These are phyloP conservation scores for Drosophila kuntzei DNA, from an alignment of 2,888 invertebrate species.

Conservation along the genomic window DNA sequence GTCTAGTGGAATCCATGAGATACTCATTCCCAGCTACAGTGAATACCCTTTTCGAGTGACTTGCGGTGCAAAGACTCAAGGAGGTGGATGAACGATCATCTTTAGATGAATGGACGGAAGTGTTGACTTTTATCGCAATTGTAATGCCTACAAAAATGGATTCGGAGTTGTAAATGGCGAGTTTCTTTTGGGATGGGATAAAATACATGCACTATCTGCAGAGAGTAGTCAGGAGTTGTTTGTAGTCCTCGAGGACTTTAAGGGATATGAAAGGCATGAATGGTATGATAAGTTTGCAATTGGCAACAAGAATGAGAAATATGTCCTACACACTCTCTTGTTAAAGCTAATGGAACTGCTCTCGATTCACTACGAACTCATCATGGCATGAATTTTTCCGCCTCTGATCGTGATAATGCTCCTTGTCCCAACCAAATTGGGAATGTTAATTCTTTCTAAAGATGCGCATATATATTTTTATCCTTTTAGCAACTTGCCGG, in stretches of 20 bases:
- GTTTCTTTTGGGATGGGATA: slow-evolving; percentile 9
- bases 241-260: background rate
- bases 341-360: background rate
- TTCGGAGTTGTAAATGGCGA: slow-evolving; percentile 6
- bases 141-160: slow-evolving; percentile 3
- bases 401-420: background rate
- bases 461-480: background rate
- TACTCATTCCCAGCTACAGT: slow-evolving; percentile 7
- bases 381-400: background rate
- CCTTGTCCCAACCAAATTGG: too few relatives aligned
- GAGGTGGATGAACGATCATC: slow-evolving; percentile 1
- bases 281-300: slow-evolving; percentile 1
- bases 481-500: background rate
- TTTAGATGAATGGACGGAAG: slow-evolving; percentile 1
- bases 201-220: slow-evolving; percentile 6
- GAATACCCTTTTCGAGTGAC: background rate
- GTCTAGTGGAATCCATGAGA: slow-evolving; percentile 8
- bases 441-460: too few relatives aligned
- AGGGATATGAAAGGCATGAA: background rate
- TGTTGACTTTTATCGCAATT: slow-evolving; percentile 5
- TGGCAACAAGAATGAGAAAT: slow-evolving; percentile 1
- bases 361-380: slow-evolving; percentile 5
- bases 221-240: background rate
- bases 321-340: slow-evolving; percentile 3
- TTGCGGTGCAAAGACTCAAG: background rate